Evolutionary conservation across 2,888 invertebrate genomes (phyloP).

Genomic region (Amphimallon solstitiale): DNA sequence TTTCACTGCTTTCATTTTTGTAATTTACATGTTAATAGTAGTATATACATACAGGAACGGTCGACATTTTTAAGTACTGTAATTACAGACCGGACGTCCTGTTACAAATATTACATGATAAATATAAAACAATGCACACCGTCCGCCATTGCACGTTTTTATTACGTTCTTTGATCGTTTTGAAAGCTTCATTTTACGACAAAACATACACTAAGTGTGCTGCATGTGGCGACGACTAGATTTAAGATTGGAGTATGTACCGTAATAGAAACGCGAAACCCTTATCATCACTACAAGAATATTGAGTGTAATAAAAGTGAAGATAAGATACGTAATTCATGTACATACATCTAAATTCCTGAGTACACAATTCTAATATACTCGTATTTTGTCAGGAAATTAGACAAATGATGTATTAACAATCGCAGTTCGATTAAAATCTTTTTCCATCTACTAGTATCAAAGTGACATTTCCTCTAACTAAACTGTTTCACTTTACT

Average conservation of each 20-base stretch:
- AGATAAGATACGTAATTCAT: too few species aligned
- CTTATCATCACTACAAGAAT: too few species aligned
- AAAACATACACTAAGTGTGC: not conserved
- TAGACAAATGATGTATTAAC: not conserved
- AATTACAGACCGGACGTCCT: slow-evolving; percentile 30
- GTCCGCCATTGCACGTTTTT: slow-evolving; percentile 13
- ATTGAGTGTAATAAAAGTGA: too few species aligned
- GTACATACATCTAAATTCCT: too few species aligned
- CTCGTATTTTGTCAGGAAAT: not conserved
- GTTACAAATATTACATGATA: slow-evolving; percentile 33
- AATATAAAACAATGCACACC: slow-evolving; percentile 27
- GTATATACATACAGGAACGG: not conserved
- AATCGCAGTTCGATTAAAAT: not conserved
- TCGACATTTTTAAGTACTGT: slow-evolving; percentile 28
- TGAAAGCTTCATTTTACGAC: not conserved
- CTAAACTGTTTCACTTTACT: too few species aligned
- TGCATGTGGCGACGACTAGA: too few species aligned
- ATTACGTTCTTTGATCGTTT: slow-evolving; percentile 3
- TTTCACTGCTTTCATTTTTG: slow-evolving; percentile 32
- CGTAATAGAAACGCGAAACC: too few species aligned
- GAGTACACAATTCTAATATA: not conserved
- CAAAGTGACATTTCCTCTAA: too few species aligned
- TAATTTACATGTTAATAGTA: slow-evolving; percentile 28
- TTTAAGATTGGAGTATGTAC: too few species aligned
- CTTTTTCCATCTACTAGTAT: too few species aligned